Evolutionary conservation across 92 coral and sea anemone species (phyloP).

Genomic region (Porites divaricata): DNA sequence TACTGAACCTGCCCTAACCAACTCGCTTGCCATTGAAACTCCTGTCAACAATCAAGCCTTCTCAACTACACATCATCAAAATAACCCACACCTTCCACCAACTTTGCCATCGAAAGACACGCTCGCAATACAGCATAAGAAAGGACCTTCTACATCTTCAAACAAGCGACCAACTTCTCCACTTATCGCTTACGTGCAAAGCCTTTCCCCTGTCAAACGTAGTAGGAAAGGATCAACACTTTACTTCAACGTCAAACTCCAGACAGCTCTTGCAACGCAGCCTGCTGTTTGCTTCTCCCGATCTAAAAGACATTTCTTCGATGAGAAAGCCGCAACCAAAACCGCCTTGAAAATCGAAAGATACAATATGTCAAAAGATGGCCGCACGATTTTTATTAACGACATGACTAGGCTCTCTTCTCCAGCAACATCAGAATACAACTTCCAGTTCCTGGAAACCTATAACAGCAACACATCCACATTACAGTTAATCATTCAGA

Average conservation of each 20-base stretch:
- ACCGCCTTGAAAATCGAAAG: slow-evolving; percentile 46
- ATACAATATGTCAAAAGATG: slow-evolving; percentile 22
- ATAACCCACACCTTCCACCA: too few relatives aligned
- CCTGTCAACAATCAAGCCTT: too few relatives aligned
- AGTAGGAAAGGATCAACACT: slow-evolving; percentile 20
- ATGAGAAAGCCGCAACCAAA: slow-evolving; percentile 31
- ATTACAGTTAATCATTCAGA: neutral
- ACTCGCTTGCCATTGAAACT: too few relatives aligned
- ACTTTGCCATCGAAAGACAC: too few relatives aligned
- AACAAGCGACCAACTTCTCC: slow-evolving; percentile 25
- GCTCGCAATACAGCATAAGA: too few relatives aligned
- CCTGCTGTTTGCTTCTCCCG: slow-evolving; percentile 54
- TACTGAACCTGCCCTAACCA: too few relatives aligned
- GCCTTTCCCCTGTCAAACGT: too few relatives aligned
- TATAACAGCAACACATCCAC: neutral
- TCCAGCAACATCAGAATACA: slow-evolving; percentile 45
- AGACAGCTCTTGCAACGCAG: slow-evolving; percentile 6
- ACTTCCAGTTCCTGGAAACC: slow-evolving; percentile 50
- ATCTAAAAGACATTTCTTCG: slow-evolving; percentile 44
- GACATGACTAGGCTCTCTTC: slow-evolving; percentile 50
- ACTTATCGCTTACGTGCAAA: slow-evolving; percentile 37
- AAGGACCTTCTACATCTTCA: neutral
- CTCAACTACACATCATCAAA: too few relatives aligned
- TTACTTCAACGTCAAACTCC: slow-evolving; percentile 41
- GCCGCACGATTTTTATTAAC: slow-evolving; percentile 48